These are phyloP conservation scores for Tychaedon coryphoeus DNA, from an alignment of 2,113 vertebrate genomes.

Conservation along the genomic window DNA sequence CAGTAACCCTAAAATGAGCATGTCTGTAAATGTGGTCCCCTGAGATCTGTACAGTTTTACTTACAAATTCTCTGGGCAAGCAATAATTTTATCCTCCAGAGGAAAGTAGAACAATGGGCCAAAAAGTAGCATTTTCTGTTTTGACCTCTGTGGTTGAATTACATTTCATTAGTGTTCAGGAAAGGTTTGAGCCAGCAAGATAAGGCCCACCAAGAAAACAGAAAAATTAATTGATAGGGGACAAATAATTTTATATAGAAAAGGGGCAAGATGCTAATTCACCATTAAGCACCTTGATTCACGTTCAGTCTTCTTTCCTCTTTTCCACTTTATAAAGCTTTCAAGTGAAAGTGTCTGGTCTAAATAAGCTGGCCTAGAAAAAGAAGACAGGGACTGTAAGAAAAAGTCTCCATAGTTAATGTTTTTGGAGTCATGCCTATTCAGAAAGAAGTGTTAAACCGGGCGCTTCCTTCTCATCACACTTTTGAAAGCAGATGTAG, in stretches of 20 bases:
- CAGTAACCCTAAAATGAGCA: neutral
- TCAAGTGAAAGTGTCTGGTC: neutral
- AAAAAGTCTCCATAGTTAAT: neutral
- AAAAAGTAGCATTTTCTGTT: neutral
- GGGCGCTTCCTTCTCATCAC: neutral
- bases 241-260: neutral
- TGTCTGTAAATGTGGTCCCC: rapidly evolving
- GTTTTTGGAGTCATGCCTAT: neutral
- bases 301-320: neutral
- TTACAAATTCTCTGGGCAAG: neutral
- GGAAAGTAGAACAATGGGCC: neutral
- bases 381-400: neutral
- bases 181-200: neutral
- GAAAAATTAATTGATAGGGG: neutral
- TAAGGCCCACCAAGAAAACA: neutral
- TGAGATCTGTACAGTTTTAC: neutral
- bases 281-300: neutral
- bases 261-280: neutral
- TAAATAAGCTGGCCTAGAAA: neutral
- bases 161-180: neutral
- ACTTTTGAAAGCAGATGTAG: neutral
- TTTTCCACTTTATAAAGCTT: neutral
- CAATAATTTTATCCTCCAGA: neutral
- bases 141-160: neutral
- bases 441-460: neutral